Base-by-base conservation (phyloP, 1,140 invertebrate genomes). In the Phymorhynchus buccinoides region DNA sequence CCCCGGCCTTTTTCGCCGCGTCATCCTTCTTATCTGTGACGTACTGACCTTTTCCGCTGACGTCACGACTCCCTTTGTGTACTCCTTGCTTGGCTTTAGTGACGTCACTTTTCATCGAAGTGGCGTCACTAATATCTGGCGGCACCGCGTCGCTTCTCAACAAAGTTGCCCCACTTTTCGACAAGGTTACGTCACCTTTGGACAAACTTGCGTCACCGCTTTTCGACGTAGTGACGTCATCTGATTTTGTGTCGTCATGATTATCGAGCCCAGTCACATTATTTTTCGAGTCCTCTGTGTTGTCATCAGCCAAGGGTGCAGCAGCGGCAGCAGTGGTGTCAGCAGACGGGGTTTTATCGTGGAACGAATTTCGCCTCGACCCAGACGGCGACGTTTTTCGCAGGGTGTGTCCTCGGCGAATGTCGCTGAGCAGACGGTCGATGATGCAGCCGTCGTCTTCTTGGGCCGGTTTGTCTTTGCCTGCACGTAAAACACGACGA, bases 401-500 rank as follows among this genome's bases (percentile, higher is more conserved):
- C 22, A 92, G 86, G 16, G 87, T 90, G 86, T 90, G 91, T 48
- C 91, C 91, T 80, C 91, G 90, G 12, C 84, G 85, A n/a, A 92
- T 92, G 79, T 92, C 91, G 27, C 44, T 62, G 0, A 92, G 85
- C 18, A 92, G 86, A 78, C 88, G 88, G 84, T 92, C 91, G 44
- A 92, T 90, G 32, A 92, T 92, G 81, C 89, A 91, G 0, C 89
- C 89, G 80, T 92, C 91, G 32, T 91, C 90, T 7, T 91, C 89
- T 42, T 89, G 87, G 35, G 89, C 85, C 0, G 84, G 86, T 39
- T 85, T 85, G 9, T 75, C 78, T 62, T 84, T 85, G n/a, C 42
- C 83, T 86, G 80, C 56, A 62, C 56, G 56, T 62, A 27, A 62
- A 62, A 27, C 12, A 62, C 44, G 44, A 48, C 6, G 44, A 9